Base-by-base conservation (phyloP, 2,113 vertebrate species). In the Heteronetta atricapilla region DNA sequence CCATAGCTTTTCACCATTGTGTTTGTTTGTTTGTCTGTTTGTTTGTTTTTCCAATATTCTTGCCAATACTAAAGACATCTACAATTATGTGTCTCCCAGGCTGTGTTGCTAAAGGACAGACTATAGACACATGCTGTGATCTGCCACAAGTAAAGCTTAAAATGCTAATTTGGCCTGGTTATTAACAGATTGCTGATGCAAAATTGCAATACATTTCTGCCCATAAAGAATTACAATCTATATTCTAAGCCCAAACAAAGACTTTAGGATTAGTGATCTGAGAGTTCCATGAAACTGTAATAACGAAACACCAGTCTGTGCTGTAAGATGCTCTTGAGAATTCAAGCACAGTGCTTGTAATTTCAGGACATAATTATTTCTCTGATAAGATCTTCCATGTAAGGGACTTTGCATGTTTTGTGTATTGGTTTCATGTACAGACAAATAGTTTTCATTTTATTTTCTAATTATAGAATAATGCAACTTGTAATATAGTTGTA, bases 311-410 rank as follows among this genome's bases (percentile, higher is more conserved):
- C 18, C 50, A 58, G 28, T 52, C 53, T 80, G 23, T 63, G 68
- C 36, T 62, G 18, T 53, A 88, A 86, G 56, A 66, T 38, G 46
- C 3, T 92, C 29, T 83, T 76, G 76, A 88, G 69, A 90, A 85
- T 90, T 93, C 67, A 91, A 88, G 52, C 15, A 23, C 3, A 10
- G 17, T 78, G 29, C 5, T 74, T 93, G 69, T 63, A 79, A 76
- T 88, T 94, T 90, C 76, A 75, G 36, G 19, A 79, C 20, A 72
- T 79, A 96, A 90, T 94, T 90, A 80, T 90, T 93, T 91, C 58
- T 73, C 46, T 86, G 55, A 40, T 81, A 83, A 64, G 40, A 44
- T 86, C 34, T 73, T 87, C 48, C 52, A 42, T 46, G 36, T 80
- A 91, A 44, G 55, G 92, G 22, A 76, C 4, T 50, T 55, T 64